Evolutionary conservation across 2,797 vertebrate genomes (phyloP), one percentile per base, ranked within the genome.

Genomic region (Remorina albescens): DNA sequence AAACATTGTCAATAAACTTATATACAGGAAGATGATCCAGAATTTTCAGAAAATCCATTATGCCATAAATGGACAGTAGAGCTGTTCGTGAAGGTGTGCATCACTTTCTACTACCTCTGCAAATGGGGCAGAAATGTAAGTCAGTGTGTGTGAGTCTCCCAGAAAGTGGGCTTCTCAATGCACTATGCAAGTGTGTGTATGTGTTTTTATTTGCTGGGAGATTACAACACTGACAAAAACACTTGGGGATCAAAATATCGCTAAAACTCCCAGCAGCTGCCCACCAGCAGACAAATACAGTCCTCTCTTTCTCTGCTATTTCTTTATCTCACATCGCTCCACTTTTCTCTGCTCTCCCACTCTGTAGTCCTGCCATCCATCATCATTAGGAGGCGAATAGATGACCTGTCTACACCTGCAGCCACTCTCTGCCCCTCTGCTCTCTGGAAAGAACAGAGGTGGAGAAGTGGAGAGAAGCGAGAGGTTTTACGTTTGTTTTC

Each of bases 381-480:
- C 91, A 90, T 88, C 90, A 92, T 92, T 94, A 92, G 88, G 84
- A 75, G 78, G 79, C 2, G 56, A 86, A 91, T 86, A 85, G 83
- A 92, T 91, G 89, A 82, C 86, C 87, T 82, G 86, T 89, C 89
- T 80, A 81, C 88, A 86, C 80, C 85, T 85, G 84, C 84, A 86
- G 71, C 79, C 73, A 64, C 68, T 63, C 79, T 65, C 80, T 80
- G 74, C 83, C 81, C 83, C 74, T 79, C 71, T 51, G 77, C 79
- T 75, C 81, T 72, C 76, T 9, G 49, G 64, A 57, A 66, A 59
- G 60, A 42, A 59, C 46, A 25, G 75, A 46, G 30, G 58, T 50
- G 57, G 25, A 64, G 32, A 66, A 57, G 41, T 34, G 19, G 68
- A 82, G 56, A 34, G 49, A 77, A 32, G 39, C 36, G 51, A 47